A percentile compares a stretch with the other conserved stretches of the same genome.
These are phyloP conservation scores for Athalia cordata DNA, from an alignment of 2,888 invertebrate genomes.

Conservation along the genomic window DNA sequence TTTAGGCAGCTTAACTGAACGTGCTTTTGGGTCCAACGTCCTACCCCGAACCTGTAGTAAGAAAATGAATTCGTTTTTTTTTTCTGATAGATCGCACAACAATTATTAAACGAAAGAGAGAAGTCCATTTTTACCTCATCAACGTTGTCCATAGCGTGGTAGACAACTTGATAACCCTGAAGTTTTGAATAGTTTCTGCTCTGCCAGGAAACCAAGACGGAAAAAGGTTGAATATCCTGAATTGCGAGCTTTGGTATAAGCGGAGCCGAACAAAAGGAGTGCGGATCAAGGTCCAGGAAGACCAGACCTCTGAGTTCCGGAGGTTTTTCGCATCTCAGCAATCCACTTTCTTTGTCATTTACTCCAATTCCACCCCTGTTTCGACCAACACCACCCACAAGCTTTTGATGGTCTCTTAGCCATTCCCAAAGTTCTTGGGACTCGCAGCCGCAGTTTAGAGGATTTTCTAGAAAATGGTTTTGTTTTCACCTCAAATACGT, in stretches of 20 bases:
- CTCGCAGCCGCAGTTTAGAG: conserved; percentile 92
- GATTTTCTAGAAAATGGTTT: conserved; percentile 82
- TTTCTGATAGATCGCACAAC: too few relatives aligned
- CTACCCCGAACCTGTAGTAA: conserved; percentile 82
- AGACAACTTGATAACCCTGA: conserved; percentile 90
- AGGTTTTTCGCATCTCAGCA: conserved; percentile 88
- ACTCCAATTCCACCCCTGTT: conserved; percentile 60
- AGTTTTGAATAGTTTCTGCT: conserved; percentile 90
- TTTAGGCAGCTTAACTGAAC: conserved; percentile 84
- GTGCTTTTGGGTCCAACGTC: conserved; percentile 82
- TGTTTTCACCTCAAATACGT: conserved; percentile 8
- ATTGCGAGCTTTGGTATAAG: conserved; percentile 89
- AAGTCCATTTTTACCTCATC: conserved; percentile 74
- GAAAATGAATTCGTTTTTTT: conserved; percentile 53
- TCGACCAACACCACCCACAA: conserved; percentile 77
- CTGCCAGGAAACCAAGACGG: conserved; percentile 92
- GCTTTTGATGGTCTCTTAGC: conserved; percentile 91
- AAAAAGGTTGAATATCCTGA: conserved; percentile 91
- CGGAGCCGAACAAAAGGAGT: conserved; percentile 89
- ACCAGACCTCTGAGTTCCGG: conserved; percentile 84
- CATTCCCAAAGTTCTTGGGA: conserved; percentile 94
- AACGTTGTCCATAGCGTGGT: conserved; percentile 81
- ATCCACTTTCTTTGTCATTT: conserved; percentile 66
- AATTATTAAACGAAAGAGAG: not conserved
- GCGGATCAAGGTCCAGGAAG: conserved; percentile 86